Conservation (phyloP, 2,113 vertebrate species). For the Sylvia atricapilla region DNA sequence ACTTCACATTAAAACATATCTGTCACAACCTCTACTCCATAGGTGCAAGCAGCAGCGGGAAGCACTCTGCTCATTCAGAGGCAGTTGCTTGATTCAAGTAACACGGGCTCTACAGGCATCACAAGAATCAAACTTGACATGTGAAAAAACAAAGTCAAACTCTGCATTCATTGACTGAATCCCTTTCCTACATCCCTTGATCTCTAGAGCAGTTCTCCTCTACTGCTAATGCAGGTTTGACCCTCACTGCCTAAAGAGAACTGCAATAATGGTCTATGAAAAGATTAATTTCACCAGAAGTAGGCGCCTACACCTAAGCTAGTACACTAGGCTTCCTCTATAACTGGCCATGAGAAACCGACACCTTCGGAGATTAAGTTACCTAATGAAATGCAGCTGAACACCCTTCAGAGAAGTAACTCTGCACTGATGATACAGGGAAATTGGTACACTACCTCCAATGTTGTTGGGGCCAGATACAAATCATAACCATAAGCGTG, state of each 20-base stretch:
- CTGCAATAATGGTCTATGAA: background rate
- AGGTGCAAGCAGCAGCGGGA: slow-evolving; percentile 5
- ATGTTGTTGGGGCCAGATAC: background rate
- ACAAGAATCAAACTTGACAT: background rate
- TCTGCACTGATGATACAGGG: background rate
- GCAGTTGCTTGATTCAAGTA: background rate
- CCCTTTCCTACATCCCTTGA: background rate
- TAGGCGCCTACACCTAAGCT: background rate
- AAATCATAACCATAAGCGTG: background rate
- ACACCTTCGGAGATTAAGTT: background rate
- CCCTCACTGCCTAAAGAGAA: background rate
- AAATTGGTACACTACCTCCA: background rate
- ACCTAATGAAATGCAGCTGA: background rate
- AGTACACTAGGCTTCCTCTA: background rate
- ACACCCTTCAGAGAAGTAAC: background rate
- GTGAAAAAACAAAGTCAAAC: slow-evolving; percentile 29
- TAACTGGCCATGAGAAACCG: background rate
- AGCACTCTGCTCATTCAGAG: background rate
- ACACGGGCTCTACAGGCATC: background rate
- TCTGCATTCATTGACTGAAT: background rate
- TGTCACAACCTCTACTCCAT: slow-evolving; percentile 23
- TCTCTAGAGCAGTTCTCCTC: background rate
- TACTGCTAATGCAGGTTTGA: background rate
- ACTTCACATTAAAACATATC: slow-evolving; percentile 12
- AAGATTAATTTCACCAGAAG: background rate